Evolutionary conservation across 2,797 vertebrate species (phyloP), one percentile per base, ranked within the genome.

Genomic region (Trichosurus vulpecula): DNA sequence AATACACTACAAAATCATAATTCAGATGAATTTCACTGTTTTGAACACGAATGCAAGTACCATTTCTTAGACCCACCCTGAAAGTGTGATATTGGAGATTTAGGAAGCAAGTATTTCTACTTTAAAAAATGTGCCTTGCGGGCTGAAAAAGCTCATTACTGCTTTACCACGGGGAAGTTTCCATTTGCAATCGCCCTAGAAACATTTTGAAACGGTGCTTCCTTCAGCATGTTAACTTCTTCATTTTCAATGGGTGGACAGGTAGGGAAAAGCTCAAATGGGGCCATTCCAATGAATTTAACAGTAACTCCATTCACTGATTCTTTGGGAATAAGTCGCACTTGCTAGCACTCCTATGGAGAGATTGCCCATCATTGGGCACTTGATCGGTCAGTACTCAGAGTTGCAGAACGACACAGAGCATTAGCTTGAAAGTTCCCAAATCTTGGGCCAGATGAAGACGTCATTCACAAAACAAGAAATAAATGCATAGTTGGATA

Each of bases 81-180:
- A 96, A 96, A 93, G 41, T 95, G 55, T 95, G 92, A 95, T 92
- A 94, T 91, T 52, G 57, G 54, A 90, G 90, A 93, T 96, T 97
- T 94, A 93, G n/a, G 66, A 90, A 95, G 91, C 91, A 97, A 97
- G 66, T 53, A 94, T 57, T 93, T 96, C 30, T 47, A 94, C 92
- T 92, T 81, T 92, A 94, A 96, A 95, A 54, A 55, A 94, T n/a
- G 66, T 66, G 22, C 92, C 57, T 94, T 58, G 47, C 57, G 61
- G 52, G 92, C 61, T 96, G 95, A 91, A 57, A 22, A 55, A 96
- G 52, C 58, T 97, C 95, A 96, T 97, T 97, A 94, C 94, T 95
- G 97, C 92, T 94, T 96, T 92, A 91, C 55, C 94, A 92, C 93
- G 66, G 92, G 92, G 97, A 96, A 94, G 53, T 96, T 95, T 94